Evolutionary conservation across 2,888 invertebrate species (phyloP).

Genomic region (Tholera decimalis): DNA sequence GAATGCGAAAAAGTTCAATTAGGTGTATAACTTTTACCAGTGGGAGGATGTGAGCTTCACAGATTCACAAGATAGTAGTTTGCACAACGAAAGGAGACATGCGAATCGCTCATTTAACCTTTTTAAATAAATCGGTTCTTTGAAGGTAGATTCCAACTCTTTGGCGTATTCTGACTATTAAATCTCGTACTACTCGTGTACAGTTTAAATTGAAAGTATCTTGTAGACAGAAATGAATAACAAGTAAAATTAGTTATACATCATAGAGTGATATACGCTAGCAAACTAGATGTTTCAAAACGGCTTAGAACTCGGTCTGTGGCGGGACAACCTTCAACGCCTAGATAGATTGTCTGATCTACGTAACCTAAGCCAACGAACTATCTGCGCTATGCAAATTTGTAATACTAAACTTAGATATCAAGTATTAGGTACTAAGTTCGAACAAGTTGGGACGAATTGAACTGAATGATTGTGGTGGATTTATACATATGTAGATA

Average conservation of each 20-base stretch:
- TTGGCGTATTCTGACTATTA: neutral
- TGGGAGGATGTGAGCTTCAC: constrained; percentile 32
- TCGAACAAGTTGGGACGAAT: constrained; percentile 39
- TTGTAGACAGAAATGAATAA: constrained; percentile 2
- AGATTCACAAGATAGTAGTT: constrained; percentile 16
- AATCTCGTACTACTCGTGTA: too few relatives aligned
- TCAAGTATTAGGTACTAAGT: constrained; percentile 34
- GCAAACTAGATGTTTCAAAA: constrained; percentile 57
- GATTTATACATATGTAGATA: too few relatives aligned
- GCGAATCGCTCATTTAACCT: neutral
- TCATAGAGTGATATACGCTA: constrained; percentile 39
- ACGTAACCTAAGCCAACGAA: constrained; percentile 72
- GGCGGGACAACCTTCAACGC: constrained; percentile 76
- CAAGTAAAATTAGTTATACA: constrained; percentile 27
- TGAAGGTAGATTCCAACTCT: neutral
- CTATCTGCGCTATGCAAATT: constrained; percentile 79
- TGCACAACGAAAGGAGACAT: neutral
- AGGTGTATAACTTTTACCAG: neutral
- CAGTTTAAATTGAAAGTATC: too few relatives aligned
- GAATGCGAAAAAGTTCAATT: constrained; percentile 26
- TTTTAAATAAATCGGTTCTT: neutral
- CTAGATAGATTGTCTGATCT: constrained; percentile 83
- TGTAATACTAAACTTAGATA: constrained; percentile 65
- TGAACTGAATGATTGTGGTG: constrained; percentile 3
- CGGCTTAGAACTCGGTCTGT: constrained; percentile 71